phyloP scores from a whole-genome alignment of 2,888 invertebrate species.

The Melanostoma mellinum region DNA sequence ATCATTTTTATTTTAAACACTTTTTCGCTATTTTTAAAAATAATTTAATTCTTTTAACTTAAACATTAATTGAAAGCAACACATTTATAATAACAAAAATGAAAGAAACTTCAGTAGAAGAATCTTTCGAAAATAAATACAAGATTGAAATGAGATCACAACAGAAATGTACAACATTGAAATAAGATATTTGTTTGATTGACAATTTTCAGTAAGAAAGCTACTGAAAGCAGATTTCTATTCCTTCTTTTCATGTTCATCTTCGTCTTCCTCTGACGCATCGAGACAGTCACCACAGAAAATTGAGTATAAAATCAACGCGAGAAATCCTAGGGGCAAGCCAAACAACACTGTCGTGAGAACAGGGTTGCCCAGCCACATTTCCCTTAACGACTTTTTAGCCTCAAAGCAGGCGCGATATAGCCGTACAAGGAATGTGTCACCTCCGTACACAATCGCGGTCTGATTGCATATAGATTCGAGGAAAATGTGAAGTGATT shows the following conservation, averaged over 20 bases:
- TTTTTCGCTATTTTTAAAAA: slow-evolving; percentile 62
- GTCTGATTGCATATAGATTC: slow-evolving; percentile 87
- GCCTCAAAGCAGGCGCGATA: slow-evolving; percentile 93
- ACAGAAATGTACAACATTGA: slow-evolving; percentile 64
- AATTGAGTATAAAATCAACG: slow-evolving; percentile 96
- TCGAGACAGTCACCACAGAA: slow-evolving; percentile 98
- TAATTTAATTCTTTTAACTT: slow-evolving; percentile 59
- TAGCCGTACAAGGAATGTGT: slow-evolving; percentile 88
- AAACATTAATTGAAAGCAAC: slow-evolving; percentile 38
- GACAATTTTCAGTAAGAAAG: background rate
- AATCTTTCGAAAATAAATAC: slow-evolving; percentile 57
- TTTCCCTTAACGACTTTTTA: slow-evolving; percentile 89
- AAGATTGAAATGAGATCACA: slow-evolving; percentile 61
- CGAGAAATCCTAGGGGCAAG: slow-evolving; percentile 95
- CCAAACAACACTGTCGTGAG: slow-evolving; percentile 96
- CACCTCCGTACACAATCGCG: slow-evolving; percentile 93
- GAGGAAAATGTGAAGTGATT: slow-evolving; percentile 82
- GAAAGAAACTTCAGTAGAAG: slow-evolving; percentile 13
- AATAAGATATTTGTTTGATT: slow-evolving; percentile 26
- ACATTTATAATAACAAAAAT: slow-evolving; percentile 28
- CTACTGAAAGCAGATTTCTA: slow-evolving; percentile 74
- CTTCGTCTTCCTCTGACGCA: slow-evolving; percentile 90
- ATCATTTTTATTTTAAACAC: slow-evolving; percentile 40
- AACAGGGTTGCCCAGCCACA: slow-evolving; percentile 97
- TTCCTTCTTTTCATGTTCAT: slow-evolving; percentile 83